A percentile compares a stretch with the other conserved stretches of the same genome.
Conservation (phyloP, 2,797 vertebrate species). For the Telmatherina bonti region DNA sequence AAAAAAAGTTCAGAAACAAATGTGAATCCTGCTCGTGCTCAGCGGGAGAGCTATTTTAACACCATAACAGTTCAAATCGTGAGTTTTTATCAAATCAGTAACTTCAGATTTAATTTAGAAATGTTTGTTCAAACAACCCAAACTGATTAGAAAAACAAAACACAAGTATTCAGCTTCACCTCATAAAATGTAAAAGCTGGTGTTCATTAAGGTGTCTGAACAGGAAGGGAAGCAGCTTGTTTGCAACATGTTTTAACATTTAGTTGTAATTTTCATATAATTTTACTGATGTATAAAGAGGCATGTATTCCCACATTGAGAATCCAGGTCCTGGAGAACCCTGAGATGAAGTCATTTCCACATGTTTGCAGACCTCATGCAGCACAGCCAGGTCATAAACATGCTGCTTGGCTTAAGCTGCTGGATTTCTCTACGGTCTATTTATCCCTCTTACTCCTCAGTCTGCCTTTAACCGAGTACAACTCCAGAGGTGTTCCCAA, state of each 20-base stretch:
- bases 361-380: constrained; percentile 47
- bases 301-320: too few species aligned
- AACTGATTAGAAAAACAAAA: constrained; percentile 33
- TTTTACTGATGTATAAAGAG: background rate
- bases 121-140: background rate
- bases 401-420: constrained; percentile 35
- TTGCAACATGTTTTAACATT: background rate
- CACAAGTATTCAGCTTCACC: background rate
- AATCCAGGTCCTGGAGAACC: constrained; percentile 6
- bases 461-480: background rate
- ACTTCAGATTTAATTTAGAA: background rate
- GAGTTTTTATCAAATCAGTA: too few species aligned
- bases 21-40: too few species aligned
- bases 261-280: background rate
- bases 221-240: background rate
- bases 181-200: constrained; percentile 1
- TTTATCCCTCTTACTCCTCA: constrained; percentile 8
- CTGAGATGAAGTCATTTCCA: constrained; percentile 59
- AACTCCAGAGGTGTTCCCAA: too few species aligned
- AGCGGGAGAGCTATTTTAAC: too few species aligned
- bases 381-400: constrained; percentile 57
- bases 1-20: too few species aligned
- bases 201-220: background rate
- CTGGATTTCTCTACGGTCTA: constrained; percentile 2
- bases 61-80: too few species aligned